phyloP scores from a whole-genome alignment of 2,113 vertebrate species.

The Microcebus tavaratra region DNA sequence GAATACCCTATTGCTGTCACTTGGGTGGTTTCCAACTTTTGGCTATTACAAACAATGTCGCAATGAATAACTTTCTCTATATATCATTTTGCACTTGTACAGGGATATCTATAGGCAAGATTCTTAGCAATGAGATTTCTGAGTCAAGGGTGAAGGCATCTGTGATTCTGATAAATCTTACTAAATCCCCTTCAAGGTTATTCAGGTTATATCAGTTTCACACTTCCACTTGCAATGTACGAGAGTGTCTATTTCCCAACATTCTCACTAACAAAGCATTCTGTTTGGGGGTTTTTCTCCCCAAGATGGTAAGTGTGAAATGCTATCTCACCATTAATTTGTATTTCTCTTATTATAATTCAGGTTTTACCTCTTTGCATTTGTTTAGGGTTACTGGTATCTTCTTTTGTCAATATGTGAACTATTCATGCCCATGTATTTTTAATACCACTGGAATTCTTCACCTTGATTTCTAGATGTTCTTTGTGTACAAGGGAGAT shows the following conservation, averaged over 20 bases:
- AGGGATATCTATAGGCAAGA: background rate
- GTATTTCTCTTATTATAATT: background rate
- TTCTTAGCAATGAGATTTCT: conserved; percentile 7
- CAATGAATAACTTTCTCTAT: conserved; percentile 51
- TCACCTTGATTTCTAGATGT: background rate
- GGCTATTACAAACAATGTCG: conserved; percentile 47
- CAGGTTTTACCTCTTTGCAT: background rate
- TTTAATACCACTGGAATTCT: background rate
- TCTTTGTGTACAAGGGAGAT: background rate
- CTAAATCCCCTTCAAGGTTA: conserved; percentile 32
- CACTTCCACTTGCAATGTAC: background rate
- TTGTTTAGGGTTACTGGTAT: background rate
- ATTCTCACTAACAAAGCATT: background rate
- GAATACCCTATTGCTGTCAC: background rate
- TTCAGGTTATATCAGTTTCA: conserved; percentile 7
- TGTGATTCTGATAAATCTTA: conserved; percentile 63
- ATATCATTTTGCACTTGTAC: conserved; percentile 43
- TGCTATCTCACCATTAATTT: background rate
- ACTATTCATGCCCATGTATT: background rate
- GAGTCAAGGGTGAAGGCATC: background rate
- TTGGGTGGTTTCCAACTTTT: background rate
- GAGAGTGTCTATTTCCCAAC: background rate
- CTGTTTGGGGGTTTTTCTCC: background rate
- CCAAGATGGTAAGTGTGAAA: background rate
- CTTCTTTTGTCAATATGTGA: background rate